Conservation (phyloP, 2,888 invertebrate species). For the Arctia plantaginis region DNA sequence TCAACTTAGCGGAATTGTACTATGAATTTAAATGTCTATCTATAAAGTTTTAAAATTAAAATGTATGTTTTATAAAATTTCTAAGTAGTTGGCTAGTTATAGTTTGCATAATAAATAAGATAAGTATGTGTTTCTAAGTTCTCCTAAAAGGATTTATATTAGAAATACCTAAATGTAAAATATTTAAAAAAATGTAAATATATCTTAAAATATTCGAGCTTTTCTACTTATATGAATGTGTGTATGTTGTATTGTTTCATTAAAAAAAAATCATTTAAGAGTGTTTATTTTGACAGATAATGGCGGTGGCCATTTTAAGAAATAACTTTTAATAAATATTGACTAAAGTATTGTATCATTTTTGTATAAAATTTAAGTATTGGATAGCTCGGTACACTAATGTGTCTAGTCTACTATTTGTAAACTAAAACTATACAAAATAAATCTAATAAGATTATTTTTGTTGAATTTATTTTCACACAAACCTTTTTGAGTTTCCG, state of each 20-base stretch:
- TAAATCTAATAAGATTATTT: slow-evolving; percentile 31
- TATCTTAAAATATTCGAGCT: slow-evolving; percentile 43
- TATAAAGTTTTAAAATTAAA: background rate
- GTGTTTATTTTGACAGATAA: background rate
- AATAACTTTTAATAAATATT: too few species aligned
- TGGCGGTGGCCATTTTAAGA: background rate
- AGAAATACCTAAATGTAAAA: background rate
- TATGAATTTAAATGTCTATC: background rate
- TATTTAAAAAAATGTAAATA: slow-evolving; percentile 40
- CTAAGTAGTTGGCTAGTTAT: slow-evolving; percentile 20
- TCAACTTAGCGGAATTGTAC: background rate
- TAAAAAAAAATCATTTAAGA: background rate
- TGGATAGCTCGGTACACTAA: slow-evolving; percentile 10
- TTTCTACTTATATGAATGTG: slow-evolving; percentile 33
- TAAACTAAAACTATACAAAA: slow-evolving; percentile 41
- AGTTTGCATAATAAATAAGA: slow-evolving; percentile 8
- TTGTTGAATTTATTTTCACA: slow-evolving; percentile 12
- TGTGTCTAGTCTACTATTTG: slow-evolving; percentile 27
- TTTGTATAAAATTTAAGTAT: slow-evolving; percentile 18
- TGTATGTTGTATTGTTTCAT: background rate
- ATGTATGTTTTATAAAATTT: slow-evolving; percentile 36
- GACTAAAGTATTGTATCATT: slow-evolving; percentile 15
- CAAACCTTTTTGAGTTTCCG: background rate
- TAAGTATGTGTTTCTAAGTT: slow-evolving; percentile 28
- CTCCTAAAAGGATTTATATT: background rate